A percentile compares a stretch with the other conserved stretches of the same genome.
Conservation (phyloP, 2,888 invertebrate species). For the Leptura quadrifasciata region DNA sequence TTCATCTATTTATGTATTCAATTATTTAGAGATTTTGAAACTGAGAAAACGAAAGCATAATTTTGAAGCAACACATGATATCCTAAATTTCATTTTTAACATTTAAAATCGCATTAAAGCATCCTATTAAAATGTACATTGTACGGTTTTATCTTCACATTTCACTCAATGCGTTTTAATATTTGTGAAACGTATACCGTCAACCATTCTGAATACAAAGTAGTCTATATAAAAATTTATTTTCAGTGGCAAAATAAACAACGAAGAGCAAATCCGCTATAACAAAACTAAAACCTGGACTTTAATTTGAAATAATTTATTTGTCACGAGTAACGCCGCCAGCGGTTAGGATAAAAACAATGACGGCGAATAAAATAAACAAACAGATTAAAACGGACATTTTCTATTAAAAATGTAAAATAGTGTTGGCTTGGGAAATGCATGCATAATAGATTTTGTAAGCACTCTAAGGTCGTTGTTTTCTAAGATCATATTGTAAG, state of each 20-base stretch:
- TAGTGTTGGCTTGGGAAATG: constrained; percentile 71
- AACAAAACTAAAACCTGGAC: constrained; percentile 28
- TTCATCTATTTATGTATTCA: too few species aligned
- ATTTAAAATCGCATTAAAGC: background rate
- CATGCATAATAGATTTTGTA: constrained; percentile 67
- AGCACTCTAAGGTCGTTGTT: constrained; percentile 24
- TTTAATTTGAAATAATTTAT: constrained; percentile 46
- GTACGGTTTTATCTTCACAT: background rate
- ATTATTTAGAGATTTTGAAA: too few species aligned
- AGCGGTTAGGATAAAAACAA: constrained; percentile 34
- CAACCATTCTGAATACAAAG: constrained; percentile 27
- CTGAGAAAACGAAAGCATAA: too few species aligned
- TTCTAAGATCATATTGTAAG: background rate
- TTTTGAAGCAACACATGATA: background rate
- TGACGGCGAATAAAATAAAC: constrained; percentile 63
- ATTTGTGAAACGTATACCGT: constrained; percentile 26
- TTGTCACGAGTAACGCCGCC: constrained; percentile 28
- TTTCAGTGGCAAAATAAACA: constrained; percentile 36
- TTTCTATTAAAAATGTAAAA: constrained; percentile 73
- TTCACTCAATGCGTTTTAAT: constrained; percentile 18
- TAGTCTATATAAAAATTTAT: constrained; percentile 31
- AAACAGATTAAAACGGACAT: constrained; percentile 70
- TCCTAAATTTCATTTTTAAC: background rate
- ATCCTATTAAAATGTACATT: background rate
- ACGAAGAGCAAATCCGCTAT: constrained; percentile 28